Evolutionary conservation across 2,113 vertebrate genomes (phyloP), one percentile per base, ranked within the genome.

Genomic region (Phylloscopus whistleri): DNA sequence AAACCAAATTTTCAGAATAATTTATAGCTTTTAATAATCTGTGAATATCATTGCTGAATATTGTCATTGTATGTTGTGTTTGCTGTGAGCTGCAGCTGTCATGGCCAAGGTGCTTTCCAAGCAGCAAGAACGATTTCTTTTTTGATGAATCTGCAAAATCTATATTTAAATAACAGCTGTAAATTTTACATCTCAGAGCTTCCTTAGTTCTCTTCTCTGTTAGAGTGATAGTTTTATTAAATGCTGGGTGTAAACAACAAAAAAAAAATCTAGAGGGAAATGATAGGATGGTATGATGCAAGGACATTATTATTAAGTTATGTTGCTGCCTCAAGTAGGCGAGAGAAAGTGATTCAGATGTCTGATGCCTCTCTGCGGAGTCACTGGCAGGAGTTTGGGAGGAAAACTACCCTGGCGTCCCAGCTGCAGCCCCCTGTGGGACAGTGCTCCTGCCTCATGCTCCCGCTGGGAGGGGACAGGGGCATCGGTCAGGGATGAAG

Each of bases 1-100:
- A 96, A 96, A 95, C 51, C 68, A 88, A 52, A 84, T 55, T 92
- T 97, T 96, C 91, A 78, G 60, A 84, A 78, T 86, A 92, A 94
- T 90, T 88, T 90, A 80, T 37, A 41, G 62, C 4, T 1, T 86
- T 89, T 93, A 92, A 93, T 94, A 93, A 93, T 56, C 88, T 81
- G 79, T 72, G 64, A 92, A 68, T 60, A 68, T 66, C 31, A 28
- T n/a, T 75, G 39, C 60, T 84, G 56, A 94, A 56, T 84, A 81
- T 81, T 85, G 41, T 43, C 26, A 68, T 70, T 88, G 35, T 37
- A 18, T 53, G 41, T 22, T 30, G 43, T 1, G 2, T 67, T 80
- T 81, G 48, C 56, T 86, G n/a, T 31, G 68, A 86, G 55, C 10
- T 9, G 90, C 49, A 81, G 75, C 75, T 90, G 52, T 56, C 76